Evolutionary conservation across 1,140 invertebrate species (phyloP), one percentile per base, ranked within the genome.

Genomic region (Mya arenaria): DNA sequence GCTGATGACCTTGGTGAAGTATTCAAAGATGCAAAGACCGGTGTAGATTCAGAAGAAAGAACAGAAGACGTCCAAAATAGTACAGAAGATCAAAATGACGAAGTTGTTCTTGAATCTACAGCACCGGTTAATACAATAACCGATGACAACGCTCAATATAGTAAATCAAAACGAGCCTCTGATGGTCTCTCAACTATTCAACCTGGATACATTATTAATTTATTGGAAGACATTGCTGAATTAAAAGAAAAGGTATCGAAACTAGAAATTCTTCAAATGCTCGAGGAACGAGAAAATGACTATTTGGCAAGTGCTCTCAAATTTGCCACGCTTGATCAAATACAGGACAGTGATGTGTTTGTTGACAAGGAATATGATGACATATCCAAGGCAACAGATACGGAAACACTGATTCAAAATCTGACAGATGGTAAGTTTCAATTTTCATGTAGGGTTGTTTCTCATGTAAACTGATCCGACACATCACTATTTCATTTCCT

Each of bases 81-180:
- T 1, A 23, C 37, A 34, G 34, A 63, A 15, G 36, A 41, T 15
- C 60, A 44, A 1, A 28, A 6, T n/a, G n/a, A 41, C 1, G 44
- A 77, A 5, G 62, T 52, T 10, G 34, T 1, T 56, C 13, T n/a
- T 17, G 73, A 65, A 44, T 0, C 5, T 30, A 34, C 5, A 62
- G 60, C n/a, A 4, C 28, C 25, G 28, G 25, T n/a, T n/a, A n/a
- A n/a, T n/a, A n/a, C n/a, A n/a, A 23, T 23, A 5, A 15, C 23
- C n/a, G 55, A 71, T 13, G 25, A 44, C 56, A 30, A 77, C 23
- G 34, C 60, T 23, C 37, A 32, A 19, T 44, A 65, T 19, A 65
- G 41, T 77, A 77, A 77, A 77, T 48, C 74, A 37, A 77, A 77
- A 65, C 60, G 74, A 34, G 74, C 74, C n/a, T 77, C 74, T 17